Percentiles rank a stretch among this genome's conserved stretches.
Evolutionary conservation across 35 echinoderm and acorn worm species (phyloP).

Genomic region (Chiridota heheva): DNA sequence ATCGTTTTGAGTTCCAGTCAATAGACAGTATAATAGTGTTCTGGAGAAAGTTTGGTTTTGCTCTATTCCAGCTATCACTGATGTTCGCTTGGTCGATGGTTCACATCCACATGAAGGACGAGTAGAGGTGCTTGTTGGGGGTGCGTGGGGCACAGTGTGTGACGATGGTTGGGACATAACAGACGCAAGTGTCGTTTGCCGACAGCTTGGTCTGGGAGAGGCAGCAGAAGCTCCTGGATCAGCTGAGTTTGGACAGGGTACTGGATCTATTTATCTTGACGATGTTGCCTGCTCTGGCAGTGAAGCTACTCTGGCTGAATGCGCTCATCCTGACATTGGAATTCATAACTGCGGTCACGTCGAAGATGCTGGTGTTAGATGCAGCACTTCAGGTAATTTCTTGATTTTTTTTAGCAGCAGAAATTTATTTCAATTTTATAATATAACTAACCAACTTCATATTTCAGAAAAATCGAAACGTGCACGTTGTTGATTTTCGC

Average conservation of each 20-base stretch:
- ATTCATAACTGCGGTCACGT: constrained; percentile 26
- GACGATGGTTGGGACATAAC: constrained; percentile 37
- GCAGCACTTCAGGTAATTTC: no score
- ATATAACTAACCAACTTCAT: no score
- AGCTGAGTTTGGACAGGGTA: constrained; percentile 28
- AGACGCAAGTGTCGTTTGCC: constrained; percentile 46
- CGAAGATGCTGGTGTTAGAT: constrained; percentile 49
- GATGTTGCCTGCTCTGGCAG: constrained; percentile 43
- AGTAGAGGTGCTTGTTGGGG: constrained; percentile 38
- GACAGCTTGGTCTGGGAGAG: constrained; percentile 17
- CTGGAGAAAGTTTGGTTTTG: no score
- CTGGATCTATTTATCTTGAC: constrained; percentile 26
- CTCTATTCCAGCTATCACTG: no score
- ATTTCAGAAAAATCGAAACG: no score
- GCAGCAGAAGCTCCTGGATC: neutral
- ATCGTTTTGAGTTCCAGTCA: no score
- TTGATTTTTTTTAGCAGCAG: no score
- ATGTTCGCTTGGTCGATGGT: constrained; percentile 44
- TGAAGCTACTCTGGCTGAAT: constrained; percentile 12
- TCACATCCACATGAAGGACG: constrained; percentile 20
- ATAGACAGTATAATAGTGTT: no score
- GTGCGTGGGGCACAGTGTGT: constrained; percentile 46
- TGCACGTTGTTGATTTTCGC: no score
- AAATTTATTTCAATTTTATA: no score
- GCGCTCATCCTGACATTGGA: neutral